Evolutionary conservation across 2,888 invertebrate genomes (phyloP), one percentile per base, ranked within the genome.

Genomic region (Gari tellinella): DNA sequence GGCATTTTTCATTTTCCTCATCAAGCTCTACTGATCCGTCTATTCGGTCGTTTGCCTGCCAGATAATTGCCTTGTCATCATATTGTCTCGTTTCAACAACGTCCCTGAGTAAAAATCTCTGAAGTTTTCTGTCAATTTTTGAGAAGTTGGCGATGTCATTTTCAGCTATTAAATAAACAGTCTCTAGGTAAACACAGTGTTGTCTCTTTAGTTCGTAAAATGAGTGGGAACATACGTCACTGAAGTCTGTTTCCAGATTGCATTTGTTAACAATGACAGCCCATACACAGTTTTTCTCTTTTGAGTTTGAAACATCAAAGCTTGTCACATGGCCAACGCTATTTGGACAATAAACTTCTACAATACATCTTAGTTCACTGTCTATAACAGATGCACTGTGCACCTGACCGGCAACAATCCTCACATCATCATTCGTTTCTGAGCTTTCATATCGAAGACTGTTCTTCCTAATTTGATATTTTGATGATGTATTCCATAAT

Each of bases 251-350:
- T 52, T 66, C 43, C 3, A 58, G 15, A 17, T 15, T 1, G 15
- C 41, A 4, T 15, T 14, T 52, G 15, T 66, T 52, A n/a, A 37
- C 14, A 23, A 66, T 23, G 25, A 52, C 58, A 58, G 45, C 53
- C 58, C 58, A 66, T 21, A 66, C 37, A 8, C 14, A 26, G 43
- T 66, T 66, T 37, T 12, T 43, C 21, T 45, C 37, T 31, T 19
- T 38, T 25, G 58, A 58, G 37, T 41, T n/a, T 66, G 51, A 52
- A n/a, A 66, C 19, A 45, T 66, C 66, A 52, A 66, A 66, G 41
- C 52, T 25, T 19, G 58, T 43, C n/a, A 51, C 45, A 52, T 51
- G 48, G 31, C 23, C 58, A 19, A 58, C 5, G 31, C 51, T 52
- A 15, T 58, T 45, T 45, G 52, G 58, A 46, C 52, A 58, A 31